Conservation (phyloP, 2,888 invertebrate species). For the Branchinecta sandiegonensis region DNA sequence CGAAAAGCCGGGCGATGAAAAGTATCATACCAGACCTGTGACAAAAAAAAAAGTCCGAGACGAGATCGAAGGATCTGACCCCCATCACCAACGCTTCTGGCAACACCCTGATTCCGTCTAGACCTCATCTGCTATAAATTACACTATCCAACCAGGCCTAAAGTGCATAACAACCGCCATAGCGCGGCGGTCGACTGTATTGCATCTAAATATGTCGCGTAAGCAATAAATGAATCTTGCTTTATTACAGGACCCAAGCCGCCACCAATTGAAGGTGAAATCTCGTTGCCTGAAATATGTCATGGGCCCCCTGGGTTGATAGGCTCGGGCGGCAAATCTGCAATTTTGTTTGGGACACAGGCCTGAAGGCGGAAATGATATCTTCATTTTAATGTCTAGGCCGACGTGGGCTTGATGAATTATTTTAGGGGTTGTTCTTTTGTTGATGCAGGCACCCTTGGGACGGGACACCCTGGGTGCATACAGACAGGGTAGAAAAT, state of each 20-base stretch:
- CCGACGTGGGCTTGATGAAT: not conserved
- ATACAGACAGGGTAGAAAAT: not conserved
- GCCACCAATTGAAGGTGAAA: constrained; percentile 6
- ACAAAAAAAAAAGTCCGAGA: too few species aligned
- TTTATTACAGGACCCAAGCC: constrained; percentile 7
- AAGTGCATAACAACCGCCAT: constrained; percentile 11
- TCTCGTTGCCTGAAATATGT: not conserved
- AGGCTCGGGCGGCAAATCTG: constrained; percentile 8
- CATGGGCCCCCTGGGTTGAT: constrained; percentile 10
- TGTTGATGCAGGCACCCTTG: not conserved
- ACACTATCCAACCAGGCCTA: not conserved
- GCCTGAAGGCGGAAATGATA: constrained; percentile 14
- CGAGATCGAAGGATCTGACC: too few species aligned
- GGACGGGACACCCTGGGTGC: not conserved
- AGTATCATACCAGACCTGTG: too few species aligned
- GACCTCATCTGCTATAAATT: too few species aligned
- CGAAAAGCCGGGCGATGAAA: too few species aligned
- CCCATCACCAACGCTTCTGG: too few species aligned
- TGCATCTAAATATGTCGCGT: not conserved
- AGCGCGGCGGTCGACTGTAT: constrained; percentile 10
- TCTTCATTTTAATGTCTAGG: constrained; percentile 3
- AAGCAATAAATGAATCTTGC: constrained; percentile 11
- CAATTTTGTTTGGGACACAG: not conserved
- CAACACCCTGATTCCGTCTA: too few species aligned
- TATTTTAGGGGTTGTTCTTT: not conserved